Evolutionary conservation across 2,113 vertebrate genomes (phyloP).

Genomic region (Cygnus atratus): DNA sequence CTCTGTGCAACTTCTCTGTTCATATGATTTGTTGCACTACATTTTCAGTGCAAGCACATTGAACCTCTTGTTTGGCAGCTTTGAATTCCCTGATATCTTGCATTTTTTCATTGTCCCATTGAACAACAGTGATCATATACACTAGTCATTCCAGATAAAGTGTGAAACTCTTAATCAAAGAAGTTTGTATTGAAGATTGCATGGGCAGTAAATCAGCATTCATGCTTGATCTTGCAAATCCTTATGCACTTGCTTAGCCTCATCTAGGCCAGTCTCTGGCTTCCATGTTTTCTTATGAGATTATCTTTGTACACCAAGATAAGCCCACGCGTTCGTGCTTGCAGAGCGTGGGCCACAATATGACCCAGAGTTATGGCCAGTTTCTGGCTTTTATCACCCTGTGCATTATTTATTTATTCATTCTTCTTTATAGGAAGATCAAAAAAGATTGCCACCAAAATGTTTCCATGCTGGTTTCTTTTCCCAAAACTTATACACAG

Average conservation of each 20-base stretch:
- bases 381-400: slow-evolving; percentile 2
- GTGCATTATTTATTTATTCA: background rate
- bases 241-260: background rate
- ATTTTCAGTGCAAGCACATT: background rate
- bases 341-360: background rate
- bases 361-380: background rate
- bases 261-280: background rate
- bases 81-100: background rate
- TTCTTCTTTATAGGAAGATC: background rate
- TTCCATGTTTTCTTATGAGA: background rate
- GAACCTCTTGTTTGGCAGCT: background rate
- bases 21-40: background rate
- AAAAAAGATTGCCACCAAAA: background rate
- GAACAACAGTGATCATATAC: background rate
- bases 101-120: background rate
- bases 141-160: background rate
- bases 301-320: background rate
- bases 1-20: background rate
- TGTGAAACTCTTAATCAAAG: background rate
- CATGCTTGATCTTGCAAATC: background rate
- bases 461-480: background rate
- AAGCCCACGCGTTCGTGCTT: background rate
- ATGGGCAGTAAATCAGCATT: background rate
- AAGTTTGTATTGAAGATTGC: background rate
- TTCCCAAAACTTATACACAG: background rate